Conservation (phyloP, 2,113 vertebrate species). For the Hymenochirus boettgeri region DNA sequence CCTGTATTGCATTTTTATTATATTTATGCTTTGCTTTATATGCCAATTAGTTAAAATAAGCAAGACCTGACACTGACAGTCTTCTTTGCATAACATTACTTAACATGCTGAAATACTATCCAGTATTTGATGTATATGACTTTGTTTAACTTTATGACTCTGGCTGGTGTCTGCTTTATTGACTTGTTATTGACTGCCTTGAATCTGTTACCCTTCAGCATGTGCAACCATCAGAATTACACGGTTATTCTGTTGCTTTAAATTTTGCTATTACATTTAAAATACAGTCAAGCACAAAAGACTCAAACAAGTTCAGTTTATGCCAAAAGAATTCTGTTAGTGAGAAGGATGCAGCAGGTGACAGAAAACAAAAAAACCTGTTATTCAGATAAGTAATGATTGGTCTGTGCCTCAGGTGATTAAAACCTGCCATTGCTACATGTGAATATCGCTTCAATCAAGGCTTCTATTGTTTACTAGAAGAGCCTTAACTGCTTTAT, state of each 20-base stretch:
- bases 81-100: too few species aligned
- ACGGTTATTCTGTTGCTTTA: neutral
- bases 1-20: too few species aligned
- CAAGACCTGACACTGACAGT: too few species aligned
- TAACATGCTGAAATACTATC: too few species aligned
- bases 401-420: slow-evolving; percentile 34
- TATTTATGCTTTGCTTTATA: too few species aligned
- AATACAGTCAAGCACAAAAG: neutral
- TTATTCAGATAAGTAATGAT: slow-evolving; percentile 42
- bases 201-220: neutral
- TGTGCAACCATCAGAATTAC: neutral
- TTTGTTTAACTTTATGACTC: too few species aligned
- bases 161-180: too few species aligned
- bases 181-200: too few species aligned
- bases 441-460: slow-evolving; percentile 42
- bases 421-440: slow-evolving; percentile 16
- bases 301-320: neutral
- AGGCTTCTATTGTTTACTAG: slow-evolving; percentile 46
- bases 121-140: too few species aligned
- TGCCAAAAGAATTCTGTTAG: neutral
- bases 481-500: slow-evolving; percentile 42
- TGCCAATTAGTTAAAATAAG: too few species aligned
- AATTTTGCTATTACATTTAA: neutral
- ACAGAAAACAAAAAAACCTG: slow-evolving; percentile 23
- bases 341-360: neutral